Evolutionary conservation across 2,113 vertebrate species (phyloP).

Genomic region (Mustelus asterias): DNA sequence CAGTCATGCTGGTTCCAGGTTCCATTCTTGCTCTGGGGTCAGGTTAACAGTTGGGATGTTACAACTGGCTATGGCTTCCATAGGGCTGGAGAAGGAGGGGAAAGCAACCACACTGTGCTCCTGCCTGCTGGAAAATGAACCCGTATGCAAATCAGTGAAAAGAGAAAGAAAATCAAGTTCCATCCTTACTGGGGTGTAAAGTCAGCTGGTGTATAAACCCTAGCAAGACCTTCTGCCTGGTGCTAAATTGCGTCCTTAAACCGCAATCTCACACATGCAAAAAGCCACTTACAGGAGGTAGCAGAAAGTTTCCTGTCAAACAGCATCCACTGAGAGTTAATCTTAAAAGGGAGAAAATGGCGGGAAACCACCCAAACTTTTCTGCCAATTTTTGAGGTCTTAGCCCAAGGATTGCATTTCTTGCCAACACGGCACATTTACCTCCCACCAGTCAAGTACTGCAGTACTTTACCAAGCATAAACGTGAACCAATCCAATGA

Average conservation of each 20-base stretch:
- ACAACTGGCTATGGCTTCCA: too few relatives aligned
- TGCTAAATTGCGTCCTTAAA: background rate
- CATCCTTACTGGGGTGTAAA: background rate
- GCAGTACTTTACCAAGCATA: too few relatives aligned
- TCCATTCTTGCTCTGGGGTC: background rate
- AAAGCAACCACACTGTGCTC: background rate
- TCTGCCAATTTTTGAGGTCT: background rate
- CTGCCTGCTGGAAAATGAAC: background rate
- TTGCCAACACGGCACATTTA: background rate
- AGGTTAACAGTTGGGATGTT: background rate
- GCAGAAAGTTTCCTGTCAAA: background rate
- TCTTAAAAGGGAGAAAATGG: background rate
- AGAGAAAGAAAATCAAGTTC: too few relatives aligned
- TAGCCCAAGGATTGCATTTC: background rate
- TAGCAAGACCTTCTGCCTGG: background rate
- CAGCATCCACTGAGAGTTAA: background rate
- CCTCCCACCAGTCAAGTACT: background rate
- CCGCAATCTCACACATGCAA: too few relatives aligned
- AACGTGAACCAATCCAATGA: too few relatives aligned
- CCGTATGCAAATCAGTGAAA: background rate
- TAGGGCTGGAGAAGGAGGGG: background rate
- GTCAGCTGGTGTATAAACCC: background rate
- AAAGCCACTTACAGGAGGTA: background rate
- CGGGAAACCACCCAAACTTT: background rate
- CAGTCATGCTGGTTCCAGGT: background rate